phyloP scores from a whole-genome alignment of 2,888 invertebrate species.

The Iselma pallidipennis region DNA sequence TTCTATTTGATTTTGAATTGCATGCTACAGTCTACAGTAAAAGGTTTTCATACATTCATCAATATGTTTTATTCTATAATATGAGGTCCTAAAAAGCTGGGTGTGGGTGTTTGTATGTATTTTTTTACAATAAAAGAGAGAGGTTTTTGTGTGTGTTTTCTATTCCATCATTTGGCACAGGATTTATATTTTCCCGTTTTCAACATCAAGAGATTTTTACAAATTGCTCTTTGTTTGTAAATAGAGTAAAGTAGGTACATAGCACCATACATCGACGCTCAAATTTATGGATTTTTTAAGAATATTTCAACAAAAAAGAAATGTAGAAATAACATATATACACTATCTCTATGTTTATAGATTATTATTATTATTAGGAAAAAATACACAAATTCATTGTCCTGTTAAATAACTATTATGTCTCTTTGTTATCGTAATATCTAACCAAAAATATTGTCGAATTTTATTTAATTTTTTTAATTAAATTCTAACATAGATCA shows the following conservation, averaged over 20 bases:
- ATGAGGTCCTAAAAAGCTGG: no score
- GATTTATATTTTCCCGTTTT: not conserved
- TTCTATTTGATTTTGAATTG: not conserved
- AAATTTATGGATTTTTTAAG: constrained; percentile 7
- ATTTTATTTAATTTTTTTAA: constrained; percentile 5
- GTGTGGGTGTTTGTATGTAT: no score
- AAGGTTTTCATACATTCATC: no score
- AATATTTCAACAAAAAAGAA: constrained; percentile 15
- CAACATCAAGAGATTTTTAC: not conserved
- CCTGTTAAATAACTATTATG: not conserved
- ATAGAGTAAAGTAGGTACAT: constrained; percentile 31
- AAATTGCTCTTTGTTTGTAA: not conserved
- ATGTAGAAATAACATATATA: not conserved
- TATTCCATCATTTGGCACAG: not conserved
- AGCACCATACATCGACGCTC: constrained; percentile 33
- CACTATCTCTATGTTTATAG: not conserved
- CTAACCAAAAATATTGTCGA: constrained; percentile 33
- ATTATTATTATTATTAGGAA: not conserved
- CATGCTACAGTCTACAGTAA: not conserved
- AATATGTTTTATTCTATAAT: no score
- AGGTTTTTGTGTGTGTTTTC: not conserved
- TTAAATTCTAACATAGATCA: constrained; percentile 30
- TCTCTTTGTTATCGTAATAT: constrained; percentile 4
- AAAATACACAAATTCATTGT: not conserved
- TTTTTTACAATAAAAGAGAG: not conserved